Conservation (phyloP, 2,113 vertebrate genomes). For the Actenoides lindsayi region DNA sequence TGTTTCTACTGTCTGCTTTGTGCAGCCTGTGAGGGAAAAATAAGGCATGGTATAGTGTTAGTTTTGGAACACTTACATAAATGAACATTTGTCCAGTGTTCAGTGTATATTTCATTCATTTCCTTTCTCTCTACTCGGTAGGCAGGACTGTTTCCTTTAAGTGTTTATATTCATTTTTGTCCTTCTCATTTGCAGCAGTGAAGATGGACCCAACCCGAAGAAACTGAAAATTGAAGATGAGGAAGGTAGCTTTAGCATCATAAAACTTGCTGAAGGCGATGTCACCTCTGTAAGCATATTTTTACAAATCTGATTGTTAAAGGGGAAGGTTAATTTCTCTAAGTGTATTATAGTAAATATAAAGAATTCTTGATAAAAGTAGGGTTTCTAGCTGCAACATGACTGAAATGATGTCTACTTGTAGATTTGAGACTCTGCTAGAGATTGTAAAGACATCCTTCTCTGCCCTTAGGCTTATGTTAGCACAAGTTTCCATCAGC, state of each 20-base stretch:
- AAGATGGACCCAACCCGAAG: constrained; percentile 78
- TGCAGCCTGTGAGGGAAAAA: neutral
- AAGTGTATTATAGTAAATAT: neutral
- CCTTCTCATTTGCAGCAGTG: constrained; percentile 64
- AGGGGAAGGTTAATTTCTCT: neutral
- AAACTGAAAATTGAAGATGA: constrained; percentile 79
- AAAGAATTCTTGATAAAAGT: neutral
- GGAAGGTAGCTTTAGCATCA: constrained; percentile 79
- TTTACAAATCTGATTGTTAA: constrained; percentile 1
- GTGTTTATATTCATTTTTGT: neutral
- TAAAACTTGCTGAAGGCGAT: constrained; percentile 82
- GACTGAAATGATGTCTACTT: neutral
- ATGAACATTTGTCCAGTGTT: neutral
- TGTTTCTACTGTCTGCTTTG: neutral
- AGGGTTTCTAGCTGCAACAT: neutral
- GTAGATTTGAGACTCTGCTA: neutral
- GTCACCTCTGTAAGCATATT: constrained; percentile 84
- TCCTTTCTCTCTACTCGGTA: neutral
- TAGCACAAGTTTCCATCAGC: neutral
- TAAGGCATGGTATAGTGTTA: neutral
- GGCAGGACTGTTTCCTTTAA: neutral
- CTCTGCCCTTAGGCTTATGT: neutral
- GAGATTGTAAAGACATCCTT: neutral
- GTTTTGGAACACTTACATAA: neutral
- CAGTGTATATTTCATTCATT: neutral